Percentiles rank a stretch among this genome's conserved stretches.
Conservation (phyloP, 2,113 vertebrate genomes). For the Entosphenus tridentatus region DNA sequence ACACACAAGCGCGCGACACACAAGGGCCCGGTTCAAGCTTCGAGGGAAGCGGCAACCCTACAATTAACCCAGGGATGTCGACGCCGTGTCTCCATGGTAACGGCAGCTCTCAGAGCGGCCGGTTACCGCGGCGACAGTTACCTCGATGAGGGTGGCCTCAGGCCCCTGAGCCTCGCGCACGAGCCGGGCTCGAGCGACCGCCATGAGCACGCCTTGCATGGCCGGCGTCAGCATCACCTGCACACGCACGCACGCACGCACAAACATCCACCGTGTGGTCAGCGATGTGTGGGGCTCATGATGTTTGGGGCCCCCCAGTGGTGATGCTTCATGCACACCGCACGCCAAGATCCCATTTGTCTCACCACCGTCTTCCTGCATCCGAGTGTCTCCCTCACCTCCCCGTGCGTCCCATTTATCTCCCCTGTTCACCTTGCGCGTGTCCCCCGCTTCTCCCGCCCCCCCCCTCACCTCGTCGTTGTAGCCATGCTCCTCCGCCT, state of each 20-base stretch:
- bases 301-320: no score
- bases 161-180: slow-evolving; percentile 73
- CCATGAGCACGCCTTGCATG: slow-evolving; percentile 92
- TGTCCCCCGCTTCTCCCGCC: not conserved
- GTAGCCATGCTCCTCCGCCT: slow-evolving; percentile 70
- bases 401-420: not conserved
- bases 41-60: not conserved
- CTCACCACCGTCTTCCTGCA: no score
- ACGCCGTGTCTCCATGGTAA: no score
- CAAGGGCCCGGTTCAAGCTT: slow-evolving; percentile 8
- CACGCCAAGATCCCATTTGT: no score
- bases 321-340: no score
- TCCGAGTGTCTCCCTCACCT: no score
- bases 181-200: slow-evolving; percentile 77
- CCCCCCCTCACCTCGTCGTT: slow-evolving; percentile 60
- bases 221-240: slow-evolving; percentile 60
- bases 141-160: slow-evolving; percentile 89
- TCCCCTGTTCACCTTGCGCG: not conserved
- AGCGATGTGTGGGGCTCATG: no score
- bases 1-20: slow-evolving; percentile 8
- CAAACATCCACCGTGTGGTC: no score
- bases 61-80: not conserved
- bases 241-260: no score
- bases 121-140: slow-evolving; percentile 20
- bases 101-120: no score